Evolutionary conservation across 2,888 invertebrate genomes (phyloP).

Genomic region (Horisme vitalbata): DNA sequence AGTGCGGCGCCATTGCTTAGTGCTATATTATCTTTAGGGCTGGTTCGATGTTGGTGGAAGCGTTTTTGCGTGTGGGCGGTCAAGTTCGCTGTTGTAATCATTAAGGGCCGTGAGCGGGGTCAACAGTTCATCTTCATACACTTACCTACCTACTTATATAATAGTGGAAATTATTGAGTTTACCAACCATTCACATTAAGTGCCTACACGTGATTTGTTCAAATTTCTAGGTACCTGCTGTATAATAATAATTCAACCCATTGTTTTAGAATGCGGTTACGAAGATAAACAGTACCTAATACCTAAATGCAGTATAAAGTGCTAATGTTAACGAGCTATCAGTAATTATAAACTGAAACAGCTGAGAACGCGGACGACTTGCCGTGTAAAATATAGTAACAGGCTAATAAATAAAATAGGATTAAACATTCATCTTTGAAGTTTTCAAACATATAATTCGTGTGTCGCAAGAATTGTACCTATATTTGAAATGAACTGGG

Average conservation of each 20-base stretch:
- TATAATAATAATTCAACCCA: constrained; percentile 23
- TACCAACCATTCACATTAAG: constrained; percentile 38
- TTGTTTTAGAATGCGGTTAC: constrained; percentile 57
- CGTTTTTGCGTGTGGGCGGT: constrained; percentile 67
- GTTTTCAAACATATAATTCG: constrained; percentile 1
- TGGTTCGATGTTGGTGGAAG: constrained; percentile 47
- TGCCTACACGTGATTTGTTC: constrained; percentile 59
- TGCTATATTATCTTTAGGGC: constrained; percentile 38
- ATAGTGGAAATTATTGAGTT: constrained; percentile 57
- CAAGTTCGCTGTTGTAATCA: constrained; percentile 70
- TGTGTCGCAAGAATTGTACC: constrained; percentile 6
- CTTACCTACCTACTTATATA: no score
- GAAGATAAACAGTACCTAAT: constrained; percentile 41
- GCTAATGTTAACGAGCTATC: constrained; percentile 34
- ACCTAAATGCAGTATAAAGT: constrained; percentile 44
- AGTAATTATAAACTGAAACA: constrained; percentile 38
- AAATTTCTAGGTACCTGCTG: constrained; percentile 60
- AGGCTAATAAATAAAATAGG: constrained; percentile 23
- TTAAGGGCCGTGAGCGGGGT: constrained; percentile 56
- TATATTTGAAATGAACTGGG: not conserved
- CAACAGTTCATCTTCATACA: constrained; percentile 59
- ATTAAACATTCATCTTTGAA: constrained; percentile 17
- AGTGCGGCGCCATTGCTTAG: constrained; percentile 21
- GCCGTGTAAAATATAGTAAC: constrained; percentile 26
- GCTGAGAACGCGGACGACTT: constrained; percentile 33